phyloP scores from a whole-genome alignment of 2,888 invertebrate species.

The Ecdyonurus torrentis region DNA sequence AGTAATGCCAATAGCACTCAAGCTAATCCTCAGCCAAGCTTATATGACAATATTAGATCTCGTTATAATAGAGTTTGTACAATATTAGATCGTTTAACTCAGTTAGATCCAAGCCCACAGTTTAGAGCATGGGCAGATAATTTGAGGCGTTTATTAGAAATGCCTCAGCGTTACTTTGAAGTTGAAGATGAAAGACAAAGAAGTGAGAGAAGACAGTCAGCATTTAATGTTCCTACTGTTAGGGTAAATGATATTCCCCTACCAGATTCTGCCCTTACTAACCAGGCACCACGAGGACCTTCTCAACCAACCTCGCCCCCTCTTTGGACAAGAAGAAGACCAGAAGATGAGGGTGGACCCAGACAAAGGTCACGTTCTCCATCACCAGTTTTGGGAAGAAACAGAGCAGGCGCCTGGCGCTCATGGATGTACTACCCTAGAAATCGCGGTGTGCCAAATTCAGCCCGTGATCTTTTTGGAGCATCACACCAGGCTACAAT shows the following conservation, averaged over 20 bases:
- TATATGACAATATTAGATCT: not conserved
- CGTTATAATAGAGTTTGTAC: not conserved
- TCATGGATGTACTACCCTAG: not conserved
- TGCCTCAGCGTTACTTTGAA: not conserved
- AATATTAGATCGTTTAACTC: not conserved
- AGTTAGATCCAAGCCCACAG: not conserved
- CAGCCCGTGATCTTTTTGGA: not conserved
- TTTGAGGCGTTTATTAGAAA: not conserved
- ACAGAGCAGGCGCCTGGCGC: not conserved
- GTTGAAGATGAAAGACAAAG: not conserved
- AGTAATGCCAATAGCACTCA: not conserved
- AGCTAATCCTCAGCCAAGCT: not conserved
- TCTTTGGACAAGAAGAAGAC: not conserved
- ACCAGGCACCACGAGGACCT: constrained; percentile 9
- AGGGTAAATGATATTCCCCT: constrained; percentile 40
- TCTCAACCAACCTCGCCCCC: constrained; percentile 13
- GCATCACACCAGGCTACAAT: not conserved
- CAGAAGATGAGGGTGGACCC: not conserved
- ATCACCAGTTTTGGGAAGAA: constrained; percentile 10
- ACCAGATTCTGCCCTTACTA: constrained; percentile 10
- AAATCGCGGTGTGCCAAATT: not conserved
- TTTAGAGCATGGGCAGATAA: not conserved
- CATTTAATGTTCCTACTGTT: constrained; percentile 32
- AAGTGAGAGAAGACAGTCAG: not conserved
- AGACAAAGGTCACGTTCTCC: constrained; percentile 4